Evolutionary conservation across 2,888 invertebrate genomes (phyloP).

Genomic region (Horisme vitalbata): DNA sequence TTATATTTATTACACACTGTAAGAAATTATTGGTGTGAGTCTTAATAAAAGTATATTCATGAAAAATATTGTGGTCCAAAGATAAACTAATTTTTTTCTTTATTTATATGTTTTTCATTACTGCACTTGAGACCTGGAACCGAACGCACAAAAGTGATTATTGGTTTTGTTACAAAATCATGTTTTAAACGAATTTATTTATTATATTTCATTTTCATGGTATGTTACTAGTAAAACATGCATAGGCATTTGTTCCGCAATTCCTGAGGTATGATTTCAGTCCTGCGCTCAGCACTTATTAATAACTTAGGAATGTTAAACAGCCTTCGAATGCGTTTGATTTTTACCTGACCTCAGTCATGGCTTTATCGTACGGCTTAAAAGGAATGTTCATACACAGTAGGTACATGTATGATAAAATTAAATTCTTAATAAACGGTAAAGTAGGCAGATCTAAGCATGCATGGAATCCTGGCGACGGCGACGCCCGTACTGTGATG

Average conservation of each 20-base stretch:
- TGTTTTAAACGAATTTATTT: not conserved
- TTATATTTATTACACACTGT: too few relatives aligned
- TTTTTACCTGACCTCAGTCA: slow-evolving; percentile 56
- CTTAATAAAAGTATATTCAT: too few relatives aligned
- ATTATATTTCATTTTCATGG: slow-evolving; percentile 13
- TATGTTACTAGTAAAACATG: slow-evolving; percentile 25
- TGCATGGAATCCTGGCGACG: slow-evolving; percentile 48
- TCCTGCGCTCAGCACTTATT: slow-evolving; percentile 45
- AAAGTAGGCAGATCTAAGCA: slow-evolving; percentile 42
- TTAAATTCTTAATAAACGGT: slow-evolving; percentile 57
- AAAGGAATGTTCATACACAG: slow-evolving; percentile 43
- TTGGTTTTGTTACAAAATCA: too few relatives aligned
- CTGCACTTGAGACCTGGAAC: too few relatives aligned
- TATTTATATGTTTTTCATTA: too few relatives aligned
- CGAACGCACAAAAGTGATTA: too few relatives aligned
- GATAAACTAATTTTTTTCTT: too few relatives aligned
- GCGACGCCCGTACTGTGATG: slow-evolving; percentile 49
- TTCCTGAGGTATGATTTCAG: slow-evolving; percentile 49
- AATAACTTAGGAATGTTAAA: slow-evolving; percentile 61
- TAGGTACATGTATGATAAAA: too few relatives aligned
- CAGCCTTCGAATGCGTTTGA: slow-evolving; percentile 53
- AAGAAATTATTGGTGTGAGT: too few relatives aligned
- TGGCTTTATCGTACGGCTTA: slow-evolving; percentile 44
- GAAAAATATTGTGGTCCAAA: too few relatives aligned
- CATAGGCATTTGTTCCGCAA: slow-evolving; percentile 51